A percentile compares a stretch with the other conserved stretches of the same genome.
Conservation (phyloP, 2,888 invertebrate species). For the Trachelus tabidus region DNA sequence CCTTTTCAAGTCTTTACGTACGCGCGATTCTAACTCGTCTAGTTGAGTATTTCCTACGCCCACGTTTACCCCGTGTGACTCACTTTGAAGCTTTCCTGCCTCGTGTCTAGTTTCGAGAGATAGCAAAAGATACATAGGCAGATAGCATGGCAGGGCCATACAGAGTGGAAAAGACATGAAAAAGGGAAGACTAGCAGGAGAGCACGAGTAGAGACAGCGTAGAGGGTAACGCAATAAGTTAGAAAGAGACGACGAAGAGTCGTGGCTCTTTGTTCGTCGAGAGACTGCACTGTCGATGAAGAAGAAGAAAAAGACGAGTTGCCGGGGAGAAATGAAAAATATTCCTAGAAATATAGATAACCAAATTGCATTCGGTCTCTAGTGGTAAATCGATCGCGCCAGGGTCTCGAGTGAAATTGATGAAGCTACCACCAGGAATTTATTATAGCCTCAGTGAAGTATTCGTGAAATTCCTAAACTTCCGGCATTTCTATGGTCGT, state of each 20-base stretch:
- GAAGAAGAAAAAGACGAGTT: not conserved
- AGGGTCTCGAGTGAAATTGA: not conserved
- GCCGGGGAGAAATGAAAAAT: not conserved
- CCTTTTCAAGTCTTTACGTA: not conserved
- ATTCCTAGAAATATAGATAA: not conserved
- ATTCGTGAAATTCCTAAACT: not conserved
- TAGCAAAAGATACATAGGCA: not conserved
- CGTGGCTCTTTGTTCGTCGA: not conserved
- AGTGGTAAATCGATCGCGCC: not conserved
- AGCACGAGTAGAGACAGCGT: not conserved
- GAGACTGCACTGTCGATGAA: not conserved
- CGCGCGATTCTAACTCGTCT: not conserved
- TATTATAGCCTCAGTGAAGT: not conserved
- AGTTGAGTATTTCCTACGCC: not conserved
- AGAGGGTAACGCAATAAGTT: not conserved
- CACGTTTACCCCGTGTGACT: not conserved
- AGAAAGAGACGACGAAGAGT: not conserved
- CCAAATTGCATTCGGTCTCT: not conserved
- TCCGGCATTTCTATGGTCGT: not conserved
- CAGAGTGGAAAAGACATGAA: not conserved
- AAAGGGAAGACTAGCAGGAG: not conserved
- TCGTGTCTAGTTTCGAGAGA: not conserved
- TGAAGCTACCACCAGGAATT: not conserved
- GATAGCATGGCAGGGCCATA: not conserved
- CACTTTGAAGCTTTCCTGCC: slow-evolving; percentile 6